phyloP scores from a whole-genome alignment of 2,113 vertebrate species.

The Pyrgilauda ruficollis region DNA sequence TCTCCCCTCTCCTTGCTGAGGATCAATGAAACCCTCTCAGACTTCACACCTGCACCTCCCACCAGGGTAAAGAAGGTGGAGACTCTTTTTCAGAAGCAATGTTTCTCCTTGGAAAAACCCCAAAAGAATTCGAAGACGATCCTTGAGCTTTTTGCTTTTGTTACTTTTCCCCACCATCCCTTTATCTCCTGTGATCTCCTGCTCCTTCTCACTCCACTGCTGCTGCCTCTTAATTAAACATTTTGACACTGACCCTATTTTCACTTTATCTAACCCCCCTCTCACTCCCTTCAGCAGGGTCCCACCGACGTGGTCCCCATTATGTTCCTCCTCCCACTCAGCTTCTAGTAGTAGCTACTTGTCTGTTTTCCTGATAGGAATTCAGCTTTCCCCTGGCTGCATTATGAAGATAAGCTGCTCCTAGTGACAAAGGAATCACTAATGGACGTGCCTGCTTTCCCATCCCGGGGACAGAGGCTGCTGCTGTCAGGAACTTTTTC shows the following conservation, averaged over 20 bases:
- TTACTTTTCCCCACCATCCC: not conserved
- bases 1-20: fast-evolving
- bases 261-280: not conserved
- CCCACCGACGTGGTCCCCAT: not conserved
- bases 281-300: not conserved
- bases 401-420: slow-evolving; percentile 28
- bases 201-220: not conserved
- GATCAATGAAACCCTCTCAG: not conserved
- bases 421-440: slow-evolving; percentile 17
- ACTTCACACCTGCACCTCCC: not conserved
- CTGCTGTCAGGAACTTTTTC: slow-evolving; percentile 17
- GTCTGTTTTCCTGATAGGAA: not conserved
- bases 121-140: not conserved
- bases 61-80: not conserved
- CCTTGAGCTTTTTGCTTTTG: not conserved
- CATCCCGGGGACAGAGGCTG: not conserved
- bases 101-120: not conserved
- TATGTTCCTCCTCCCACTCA: not conserved
- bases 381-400: not conserved
- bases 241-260: not conserved
- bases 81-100: not conserved
- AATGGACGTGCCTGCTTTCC: not conserved
- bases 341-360: not conserved
- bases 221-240: not conserved
- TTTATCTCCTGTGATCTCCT: not conserved